phyloP scores from a whole-genome alignment of 2,113 vertebrate species.

The Oryzias woworae region DNA sequence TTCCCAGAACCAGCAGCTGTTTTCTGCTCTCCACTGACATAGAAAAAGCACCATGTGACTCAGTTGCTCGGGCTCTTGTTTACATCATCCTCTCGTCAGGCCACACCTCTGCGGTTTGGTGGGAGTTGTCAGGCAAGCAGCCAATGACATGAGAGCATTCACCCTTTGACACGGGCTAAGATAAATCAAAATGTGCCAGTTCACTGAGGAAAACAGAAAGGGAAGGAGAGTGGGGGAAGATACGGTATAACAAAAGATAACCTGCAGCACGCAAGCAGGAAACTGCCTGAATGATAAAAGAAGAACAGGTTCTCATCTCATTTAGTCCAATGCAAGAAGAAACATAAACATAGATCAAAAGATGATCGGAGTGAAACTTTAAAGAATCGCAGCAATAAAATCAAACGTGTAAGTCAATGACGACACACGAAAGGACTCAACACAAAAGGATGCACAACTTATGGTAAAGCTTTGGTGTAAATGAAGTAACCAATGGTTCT shows the following conservation, averaged over 20 bases:
- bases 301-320: background rate
- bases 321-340: background rate
- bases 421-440: too few species aligned
- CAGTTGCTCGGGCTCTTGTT: constrained; percentile 19
- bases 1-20: background rate
- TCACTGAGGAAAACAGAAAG: constrained; percentile 9
- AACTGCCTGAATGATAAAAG: background rate
- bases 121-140: constrained; percentile 71
- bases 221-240: background rate
- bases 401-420: too few species aligned
- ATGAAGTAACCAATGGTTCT: too few species aligned
- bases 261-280: background rate
- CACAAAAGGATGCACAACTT: too few species aligned
- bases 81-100: constrained; percentile 21
- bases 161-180: constrained; percentile 57
- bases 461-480: too few species aligned
- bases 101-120: constrained; percentile 41
- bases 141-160: constrained; percentile 64
- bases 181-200: constrained; percentile 51
- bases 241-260: constrained; percentile 6
- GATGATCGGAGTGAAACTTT: too few species aligned
- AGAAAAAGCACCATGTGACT: constrained; percentile 8
- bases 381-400: too few species aligned
- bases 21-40: constrained; percentile 3
- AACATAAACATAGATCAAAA: too few species aligned